Evolutionary conservation across 2,797 vertebrate species (phyloP).

Genomic region (Synanceia verrucosa): DNA sequence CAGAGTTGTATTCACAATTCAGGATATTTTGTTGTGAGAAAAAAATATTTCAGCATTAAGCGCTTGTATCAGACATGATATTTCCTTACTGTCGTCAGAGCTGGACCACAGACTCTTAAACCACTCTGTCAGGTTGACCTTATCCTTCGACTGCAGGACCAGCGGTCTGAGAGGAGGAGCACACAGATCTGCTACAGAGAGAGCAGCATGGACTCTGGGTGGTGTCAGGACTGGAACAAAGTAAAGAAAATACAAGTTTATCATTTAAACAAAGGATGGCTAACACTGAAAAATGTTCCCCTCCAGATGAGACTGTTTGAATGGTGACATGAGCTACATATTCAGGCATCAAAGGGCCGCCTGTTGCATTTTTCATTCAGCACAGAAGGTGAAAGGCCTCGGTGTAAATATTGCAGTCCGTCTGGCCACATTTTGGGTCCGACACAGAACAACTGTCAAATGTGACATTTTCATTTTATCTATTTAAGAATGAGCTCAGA

Average conservation of each 20-base stretch:
- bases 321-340: background rate
- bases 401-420: background rate
- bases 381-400: background rate
- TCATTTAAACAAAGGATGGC: background rate
- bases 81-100: constrained; percentile 49
- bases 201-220: constrained; percentile 2
- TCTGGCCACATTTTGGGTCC: background rate
- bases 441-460: background rate
- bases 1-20: too few relatives aligned
- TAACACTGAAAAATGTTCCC: background rate
- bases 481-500: constrained; percentile 2
- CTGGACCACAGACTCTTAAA: constrained; percentile 74
- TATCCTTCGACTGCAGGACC: constrained; percentile 70
- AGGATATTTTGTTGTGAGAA: too few relatives aligned
- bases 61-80: background rate
- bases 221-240: constrained; percentile 56
- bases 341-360: background rate
- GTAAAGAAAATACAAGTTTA: background rate
- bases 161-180: constrained; percentile 74
- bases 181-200: constrained; percentile 70
- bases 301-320: background rate
- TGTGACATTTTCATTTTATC: background rate
- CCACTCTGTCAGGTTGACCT: constrained; percentile 73
- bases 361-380: constrained; percentile 11
- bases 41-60: too few relatives aligned